Evolutionary conservation across 2,113 vertebrate species (phyloP), one percentile per base, ranked within the genome.

Genomic region (Onychostruthus taczanowskii): DNA sequence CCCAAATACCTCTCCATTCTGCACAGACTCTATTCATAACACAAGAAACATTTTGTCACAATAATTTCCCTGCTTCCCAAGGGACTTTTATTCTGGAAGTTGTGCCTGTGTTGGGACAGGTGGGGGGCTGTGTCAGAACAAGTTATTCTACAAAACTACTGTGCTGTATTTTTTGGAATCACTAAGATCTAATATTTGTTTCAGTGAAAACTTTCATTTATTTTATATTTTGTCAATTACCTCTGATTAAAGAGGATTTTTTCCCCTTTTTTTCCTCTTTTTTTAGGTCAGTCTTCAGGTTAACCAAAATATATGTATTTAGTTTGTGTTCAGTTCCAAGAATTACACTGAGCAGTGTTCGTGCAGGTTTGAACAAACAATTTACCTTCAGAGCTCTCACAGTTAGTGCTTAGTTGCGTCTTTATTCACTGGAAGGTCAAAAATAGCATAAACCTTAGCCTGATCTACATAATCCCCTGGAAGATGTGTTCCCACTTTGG

Each of bases 381-480:
- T 39, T 92, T 80, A 35, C 35, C 12, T 55, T 64, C 55, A 70
- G 2, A 92, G 46, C 72, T 49, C 72, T 86, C 58, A 61, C 39
- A 46, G 21, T 62, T 76, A 62, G 69, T 49, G 47, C 44, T 89
- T 23, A 21, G 62, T 67, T 56, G 39, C 44, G 56, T 80, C 82
- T 86, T 67, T 52, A 44, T 81, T 92, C 37, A 26, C 76, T 1
- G 1, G 39, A 74, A 90, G 52, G 68, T 74, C 2, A 2, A 78
- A 94, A 93, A 94, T 68, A 90, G 82, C 61, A 49, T 84, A 92
- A 89, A 89, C 75, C 68, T 95, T 79, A 91, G 67, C 63, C 67
- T 90, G 84, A 74, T 85, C 84, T 88, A 10, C 1, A 0, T 90
- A 95, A 87, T 93, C 90, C 68, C n/a, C 68, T 90, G 12, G 12